These are phyloP conservation scores for Disparrhopalites patrizii DNA, from an alignment of 2,888 invertebrate genomes.

Conservation along the genomic window DNA sequence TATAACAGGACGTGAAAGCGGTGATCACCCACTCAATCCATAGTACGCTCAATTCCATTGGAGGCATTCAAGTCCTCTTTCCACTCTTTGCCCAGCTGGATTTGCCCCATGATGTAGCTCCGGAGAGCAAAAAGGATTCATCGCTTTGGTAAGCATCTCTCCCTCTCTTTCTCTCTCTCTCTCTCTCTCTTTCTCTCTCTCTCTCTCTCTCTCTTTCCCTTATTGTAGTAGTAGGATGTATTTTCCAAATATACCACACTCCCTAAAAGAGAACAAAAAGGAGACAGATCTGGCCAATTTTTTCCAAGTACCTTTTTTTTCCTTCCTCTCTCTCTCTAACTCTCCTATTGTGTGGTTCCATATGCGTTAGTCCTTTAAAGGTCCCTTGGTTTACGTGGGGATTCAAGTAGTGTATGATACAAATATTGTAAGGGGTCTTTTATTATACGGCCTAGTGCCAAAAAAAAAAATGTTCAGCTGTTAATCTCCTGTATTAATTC, in stretches of 20 bases:
- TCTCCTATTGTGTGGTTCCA: too few relatives aligned
- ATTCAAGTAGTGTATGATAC: background rate
- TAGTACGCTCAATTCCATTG: constrained; percentile 97
- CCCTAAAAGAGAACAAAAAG: background rate
- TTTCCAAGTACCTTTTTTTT: background rate
- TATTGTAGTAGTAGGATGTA: background rate
- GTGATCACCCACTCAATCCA: constrained; percentile 99
- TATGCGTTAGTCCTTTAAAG: too few relatives aligned
- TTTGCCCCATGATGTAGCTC: constrained; percentile 78
- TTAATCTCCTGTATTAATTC: background rate
- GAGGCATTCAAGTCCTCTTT: constrained; percentile 96
- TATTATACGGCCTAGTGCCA: background rate
- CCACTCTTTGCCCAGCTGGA: constrained; percentile 97
- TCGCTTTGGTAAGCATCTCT: constrained; percentile 70
- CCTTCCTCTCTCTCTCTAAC: background rate
- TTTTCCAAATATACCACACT: background rate
- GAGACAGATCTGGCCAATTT: background rate
- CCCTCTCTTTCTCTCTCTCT: background rate
- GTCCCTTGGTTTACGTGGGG: background rate
- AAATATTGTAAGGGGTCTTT: background rate
- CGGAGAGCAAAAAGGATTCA: constrained; percentile 79
- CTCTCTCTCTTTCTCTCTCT: background rate
- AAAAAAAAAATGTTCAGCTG: background rate
- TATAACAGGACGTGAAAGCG: constrained; percentile 99
- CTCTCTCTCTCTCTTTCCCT: background rate